Percentiles rank a stretch among this genome's conserved stretches.
Conservation (phyloP, 2,797 vertebrate genomes). For the Poeciliopsis infans region DNA sequence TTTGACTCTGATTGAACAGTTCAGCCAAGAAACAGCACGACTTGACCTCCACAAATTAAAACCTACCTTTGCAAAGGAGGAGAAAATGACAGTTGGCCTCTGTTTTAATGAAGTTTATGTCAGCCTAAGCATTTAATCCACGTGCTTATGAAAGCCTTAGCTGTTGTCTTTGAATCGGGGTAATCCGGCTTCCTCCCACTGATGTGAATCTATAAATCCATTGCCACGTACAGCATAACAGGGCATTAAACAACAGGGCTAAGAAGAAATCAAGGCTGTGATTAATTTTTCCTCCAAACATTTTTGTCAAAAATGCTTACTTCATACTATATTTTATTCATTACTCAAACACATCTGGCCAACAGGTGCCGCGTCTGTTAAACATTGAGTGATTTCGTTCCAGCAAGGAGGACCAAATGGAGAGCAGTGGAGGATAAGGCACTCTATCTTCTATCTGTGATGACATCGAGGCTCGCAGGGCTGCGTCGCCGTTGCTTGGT, state of each 20-base stretch:
- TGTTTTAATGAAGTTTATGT: slow-evolving; percentile 32
- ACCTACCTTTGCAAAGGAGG: slow-evolving; percentile 24
- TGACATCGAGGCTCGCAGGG: slow-evolving; percentile 79
- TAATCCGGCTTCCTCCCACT: slow-evolving; percentile 48
- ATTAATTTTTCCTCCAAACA: slow-evolving; percentile 88
- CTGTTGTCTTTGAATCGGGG: slow-evolving; percentile 33
- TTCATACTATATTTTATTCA: slow-evolving; percentile 89
- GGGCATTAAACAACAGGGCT: slow-evolving; percentile 74
- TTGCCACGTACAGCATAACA: slow-evolving; percentile 73
- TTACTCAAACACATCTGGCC: slow-evolving; percentile 92
- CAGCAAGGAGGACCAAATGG: slow-evolving; percentile 80
- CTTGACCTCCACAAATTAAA: slow-evolving; percentile 55
- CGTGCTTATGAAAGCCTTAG: slow-evolving; percentile 43
- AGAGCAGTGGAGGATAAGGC: slow-evolving; percentile 73
- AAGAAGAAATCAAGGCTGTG: slow-evolving; percentile 81
- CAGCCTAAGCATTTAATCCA: slow-evolving; percentile 44
- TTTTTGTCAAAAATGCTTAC: slow-evolving; percentile 90
- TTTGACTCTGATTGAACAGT: slow-evolving; percentile 64
- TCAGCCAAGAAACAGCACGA: slow-evolving; percentile 63
- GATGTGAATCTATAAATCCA: slow-evolving; percentile 60
- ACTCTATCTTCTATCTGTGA: slow-evolving; percentile 80
- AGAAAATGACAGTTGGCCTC: slow-evolving; percentile 36
- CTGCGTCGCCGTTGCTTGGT: slow-evolving; percentile 54
- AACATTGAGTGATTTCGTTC: slow-evolving; percentile 83
- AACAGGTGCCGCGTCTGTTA: slow-evolving; percentile 80